phyloP scores from a whole-genome alignment of 2,797 vertebrate species.

The Eleutherodactylus coqui region DNA sequence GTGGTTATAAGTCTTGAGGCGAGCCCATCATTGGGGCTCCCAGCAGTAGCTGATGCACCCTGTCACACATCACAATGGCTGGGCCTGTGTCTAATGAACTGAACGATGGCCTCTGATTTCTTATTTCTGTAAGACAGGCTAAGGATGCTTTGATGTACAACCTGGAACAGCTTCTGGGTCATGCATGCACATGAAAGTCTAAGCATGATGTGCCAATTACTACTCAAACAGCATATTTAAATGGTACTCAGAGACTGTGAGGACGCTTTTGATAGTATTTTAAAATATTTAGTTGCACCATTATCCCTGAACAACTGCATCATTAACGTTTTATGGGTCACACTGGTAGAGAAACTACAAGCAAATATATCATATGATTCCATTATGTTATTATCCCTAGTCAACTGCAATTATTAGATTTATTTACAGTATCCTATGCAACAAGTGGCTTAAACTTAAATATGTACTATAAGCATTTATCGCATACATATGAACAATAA shows the following conservation, averaged over 20 bases:
- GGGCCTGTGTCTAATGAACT: no score
- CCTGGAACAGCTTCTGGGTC: no score
- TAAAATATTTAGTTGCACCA: background rate
- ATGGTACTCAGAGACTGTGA: background rate
- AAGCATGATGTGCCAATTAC: background rate
- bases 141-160: no score
- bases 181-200: background rate
- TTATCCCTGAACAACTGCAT: background rate
- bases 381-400: background rate
- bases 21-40: no score
- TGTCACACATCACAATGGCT: no score
- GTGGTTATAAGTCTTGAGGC: no score
- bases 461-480: background rate
- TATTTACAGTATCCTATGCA: background rate
- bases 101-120: no score
- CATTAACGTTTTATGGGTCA: no score
- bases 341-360: background rate
- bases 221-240: background rate
- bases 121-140: no score
- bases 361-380: background rate
- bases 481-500: background rate
- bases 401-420: background rate
- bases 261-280: background rate
- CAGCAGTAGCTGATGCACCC: no score
- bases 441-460: background rate